Conservation (phyloP, 2,888 invertebrate species). For the Cinara cedri region DNA sequence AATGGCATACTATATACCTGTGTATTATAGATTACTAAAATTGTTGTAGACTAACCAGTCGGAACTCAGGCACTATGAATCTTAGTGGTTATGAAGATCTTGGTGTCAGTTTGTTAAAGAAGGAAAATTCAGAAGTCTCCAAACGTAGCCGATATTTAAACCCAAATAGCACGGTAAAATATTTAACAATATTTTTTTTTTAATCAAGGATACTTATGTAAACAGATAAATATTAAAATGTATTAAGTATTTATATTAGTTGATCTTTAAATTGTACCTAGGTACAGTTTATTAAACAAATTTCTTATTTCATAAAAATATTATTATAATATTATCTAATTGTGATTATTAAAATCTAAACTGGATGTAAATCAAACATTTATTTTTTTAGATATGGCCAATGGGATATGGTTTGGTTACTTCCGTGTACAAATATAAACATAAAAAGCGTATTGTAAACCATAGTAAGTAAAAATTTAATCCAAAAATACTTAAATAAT, state of each 20-base stretch:
- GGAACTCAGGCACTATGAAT: neutral
- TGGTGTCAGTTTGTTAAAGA: constrained; percentile 11
- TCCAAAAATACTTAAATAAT: neutral
- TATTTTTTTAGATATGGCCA: constrained; percentile 43
- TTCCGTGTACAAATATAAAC: constrained; percentile 34
- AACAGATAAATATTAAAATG: too few relatives aligned
- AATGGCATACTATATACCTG: too few relatives aligned
- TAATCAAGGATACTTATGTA: too few relatives aligned
- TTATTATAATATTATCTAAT: too few relatives aligned
- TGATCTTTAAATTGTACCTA: too few relatives aligned
- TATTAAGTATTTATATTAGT: too few relatives aligned
- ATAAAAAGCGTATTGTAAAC: constrained; percentile 18
- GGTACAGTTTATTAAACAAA: too few relatives aligned
- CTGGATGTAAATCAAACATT: neutral
- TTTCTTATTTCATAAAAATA: too few relatives aligned
- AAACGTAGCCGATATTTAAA: constrained; percentile 45
- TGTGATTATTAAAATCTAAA: too few relatives aligned
- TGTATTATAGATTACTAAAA: neutral
- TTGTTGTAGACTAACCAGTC: neutral
- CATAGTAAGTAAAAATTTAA: constrained; percentile 10
- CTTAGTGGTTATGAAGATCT: constrained; percentile 32
- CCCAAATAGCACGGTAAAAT: constrained; percentile 30
- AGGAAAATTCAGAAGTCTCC: neutral
- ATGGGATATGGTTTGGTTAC: constrained; percentile 47
- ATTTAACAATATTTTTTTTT: neutral